Evolutionary conservation across 2,888 invertebrate genomes (phyloP).

Genomic region (Patella caerulea): DNA sequence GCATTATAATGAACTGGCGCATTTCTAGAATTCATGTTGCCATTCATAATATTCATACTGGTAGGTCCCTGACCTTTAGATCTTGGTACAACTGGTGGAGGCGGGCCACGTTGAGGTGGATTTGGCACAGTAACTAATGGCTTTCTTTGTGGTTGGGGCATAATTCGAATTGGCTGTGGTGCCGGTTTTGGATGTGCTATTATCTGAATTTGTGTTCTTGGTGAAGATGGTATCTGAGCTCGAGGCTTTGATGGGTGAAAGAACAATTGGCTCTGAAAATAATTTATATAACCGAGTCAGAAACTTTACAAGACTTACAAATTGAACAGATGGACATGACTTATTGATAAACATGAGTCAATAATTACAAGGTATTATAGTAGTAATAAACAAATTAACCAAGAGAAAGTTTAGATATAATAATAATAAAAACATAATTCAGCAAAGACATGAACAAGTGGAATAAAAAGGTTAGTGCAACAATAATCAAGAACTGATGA

Average conservation of each 20-base stretch:
- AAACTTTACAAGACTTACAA: not conserved
- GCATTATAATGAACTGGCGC: not conserved
- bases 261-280: conserved; percentile 1
- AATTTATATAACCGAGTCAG: not conserved
- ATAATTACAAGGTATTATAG: no score
- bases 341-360: no score
- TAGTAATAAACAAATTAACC: no score
- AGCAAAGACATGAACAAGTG: not conserved
- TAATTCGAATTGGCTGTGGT: not conserved
- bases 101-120: not conserved
- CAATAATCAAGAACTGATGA: conserved; percentile 5
- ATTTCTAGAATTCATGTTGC: not conserved
- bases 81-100: not conserved
- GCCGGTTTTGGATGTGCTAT: not conserved
- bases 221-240: not conserved
- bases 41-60: not conserved
- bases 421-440: not conserved
- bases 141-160: not conserved
- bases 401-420: no score
- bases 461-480: not conserved
- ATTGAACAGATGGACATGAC: not conserved
- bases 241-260: not conserved
- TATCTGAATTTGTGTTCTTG: not conserved
- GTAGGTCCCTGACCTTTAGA: not conserved
- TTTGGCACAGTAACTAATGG: not conserved